These are phyloP conservation scores for Drosophila carrolli DNA, from an alignment of 1,140 invertebrate genomes.

Conservation along the genomic window DNA sequence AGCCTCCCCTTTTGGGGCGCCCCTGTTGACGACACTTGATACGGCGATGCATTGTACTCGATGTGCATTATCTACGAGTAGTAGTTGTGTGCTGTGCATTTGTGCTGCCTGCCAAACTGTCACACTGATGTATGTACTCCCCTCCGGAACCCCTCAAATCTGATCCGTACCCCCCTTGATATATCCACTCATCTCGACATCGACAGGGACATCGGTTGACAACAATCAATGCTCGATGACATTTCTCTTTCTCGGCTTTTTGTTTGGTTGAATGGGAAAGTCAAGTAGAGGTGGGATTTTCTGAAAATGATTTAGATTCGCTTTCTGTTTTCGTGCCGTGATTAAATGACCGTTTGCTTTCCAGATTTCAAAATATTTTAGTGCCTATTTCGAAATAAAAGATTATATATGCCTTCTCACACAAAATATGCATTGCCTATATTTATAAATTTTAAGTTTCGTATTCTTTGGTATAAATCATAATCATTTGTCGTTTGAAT, in stretches of 20 bases:
- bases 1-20: background rate
- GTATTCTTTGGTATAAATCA: too few species aligned
- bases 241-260: constrained; percentile 20
- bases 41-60: constrained; percentile 52
- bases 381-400: too few species aligned
- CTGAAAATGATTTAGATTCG: background rate
- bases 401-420: too few species aligned
- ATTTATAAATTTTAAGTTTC: too few species aligned
- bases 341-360: background rate
- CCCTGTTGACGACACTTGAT: constrained; percentile 51
- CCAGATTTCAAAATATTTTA: background rate
- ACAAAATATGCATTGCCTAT: too few species aligned
- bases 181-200: constrained; percentile 20
- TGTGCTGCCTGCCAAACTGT: constrained; percentile 47
- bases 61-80: constrained; percentile 62
- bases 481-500: too few species aligned
- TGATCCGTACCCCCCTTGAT: background rate
- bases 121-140: constrained; percentile 20
- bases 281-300: constrained; percentile 13
- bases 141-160: background rate
- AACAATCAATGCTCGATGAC: constrained; percentile 42
- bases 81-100: constrained; percentile 40
- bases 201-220: constrained; percentile 24
- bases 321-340: background rate
- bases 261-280: constrained; percentile 15